These are phyloP conservation scores for Pantherophis vulpinus DNA, from an alignment of 2,797 vertebrate species.

Conservation along the genomic window DNA sequence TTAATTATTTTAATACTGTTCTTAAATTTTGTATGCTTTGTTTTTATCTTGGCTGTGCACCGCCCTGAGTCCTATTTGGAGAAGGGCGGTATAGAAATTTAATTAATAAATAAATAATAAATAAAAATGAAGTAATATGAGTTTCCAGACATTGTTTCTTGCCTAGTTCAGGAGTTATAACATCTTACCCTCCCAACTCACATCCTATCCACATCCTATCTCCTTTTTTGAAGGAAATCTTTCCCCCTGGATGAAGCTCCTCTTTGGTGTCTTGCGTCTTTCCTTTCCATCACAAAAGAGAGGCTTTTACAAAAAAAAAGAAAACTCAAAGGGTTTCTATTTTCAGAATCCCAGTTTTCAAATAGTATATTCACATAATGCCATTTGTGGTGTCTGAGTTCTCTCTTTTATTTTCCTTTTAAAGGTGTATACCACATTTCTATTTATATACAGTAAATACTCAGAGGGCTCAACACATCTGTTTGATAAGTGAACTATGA, in stretches of 20 bases:
- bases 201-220: not conserved
- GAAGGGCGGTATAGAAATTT: no score
- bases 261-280: not conserved
- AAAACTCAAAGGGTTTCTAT: not conserved
- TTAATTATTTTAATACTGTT: no score
- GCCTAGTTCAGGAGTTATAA: not conserved
- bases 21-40: no score
- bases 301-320: not conserved
- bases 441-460: not conserved
- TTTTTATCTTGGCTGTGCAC: no score
- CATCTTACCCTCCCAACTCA: not conserved
- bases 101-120: no score
- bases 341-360: not conserved
- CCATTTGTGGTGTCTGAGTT: not conserved
- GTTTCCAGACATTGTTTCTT: not conserved
- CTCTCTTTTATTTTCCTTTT: not conserved
- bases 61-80: no score
- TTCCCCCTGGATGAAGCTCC: not conserved
- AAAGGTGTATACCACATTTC: not conserved
- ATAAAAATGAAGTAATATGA: not conserved
- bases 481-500: not conserved
- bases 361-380: not conserved
- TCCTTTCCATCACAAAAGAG: not conserved
- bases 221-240: not conserved
- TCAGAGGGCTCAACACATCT: not conserved